Base-by-base conservation (phyloP, 2,113 vertebrate genomes). In the Tonatia bakeri region DNA sequence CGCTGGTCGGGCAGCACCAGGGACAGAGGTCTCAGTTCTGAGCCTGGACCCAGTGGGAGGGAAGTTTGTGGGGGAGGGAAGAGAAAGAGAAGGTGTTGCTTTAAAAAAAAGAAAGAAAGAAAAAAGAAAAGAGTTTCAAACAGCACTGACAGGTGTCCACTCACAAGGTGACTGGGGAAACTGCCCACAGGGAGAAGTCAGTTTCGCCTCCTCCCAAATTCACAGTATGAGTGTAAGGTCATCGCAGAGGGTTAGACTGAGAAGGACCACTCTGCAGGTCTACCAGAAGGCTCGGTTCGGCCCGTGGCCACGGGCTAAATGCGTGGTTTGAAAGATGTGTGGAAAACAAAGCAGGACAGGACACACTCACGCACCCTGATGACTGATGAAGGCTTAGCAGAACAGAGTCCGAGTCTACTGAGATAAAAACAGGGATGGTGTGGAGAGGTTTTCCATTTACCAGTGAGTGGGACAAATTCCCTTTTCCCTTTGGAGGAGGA, bases 161-260 rank as follows among this genome's bases (percentile, higher is more conserved):
- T 98, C 76, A 92, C 96, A 95, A 85, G 96, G 70, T 86, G 97
- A 96, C 90, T 2, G 59, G 96, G 95, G 94, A 70, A 38, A 94
- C 80, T 65, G 96, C 56, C 95, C 96, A 87, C 1, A 16, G 95
- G 89, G 95, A 93, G 64, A 90, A 93, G 79, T 95, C 67, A 70
- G 17, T 84, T 90, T 81, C 8, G 24, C 69, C 56, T 85, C 85
- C 96, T 94, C 89, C 97, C 84, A 95, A 97, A 98, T 98, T 98
- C 98, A 98, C 98, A 98, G 98, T 98, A 98, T 94, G 96, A 98
- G 96, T 96, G 84, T 97, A 95, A 98, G 97, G 90, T 98, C 97
- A 96, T 96, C 85, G 92, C 88, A 93, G 97, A 97, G 97, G 97
- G 97, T 94, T 20, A 96, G 95, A 97, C 13, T 81, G 94, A 97